phyloP scores from a whole-genome alignment of 2,113 vertebrate species.

The Emydocephalus ijimae region DNA sequence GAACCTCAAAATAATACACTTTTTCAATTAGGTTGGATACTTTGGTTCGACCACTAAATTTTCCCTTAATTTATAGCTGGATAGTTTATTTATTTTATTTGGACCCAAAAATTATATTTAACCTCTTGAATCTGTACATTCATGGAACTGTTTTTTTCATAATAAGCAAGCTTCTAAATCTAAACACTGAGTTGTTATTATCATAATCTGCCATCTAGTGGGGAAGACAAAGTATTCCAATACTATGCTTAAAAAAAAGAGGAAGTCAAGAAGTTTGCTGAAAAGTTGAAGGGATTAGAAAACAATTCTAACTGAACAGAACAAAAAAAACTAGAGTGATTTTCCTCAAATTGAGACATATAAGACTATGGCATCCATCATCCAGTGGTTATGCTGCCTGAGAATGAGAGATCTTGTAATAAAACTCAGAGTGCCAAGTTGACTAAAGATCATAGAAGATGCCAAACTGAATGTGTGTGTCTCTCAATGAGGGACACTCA shows the following conservation, averaged over 20 bases:
- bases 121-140: background rate
- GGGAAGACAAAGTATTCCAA: constrained; percentile 21
- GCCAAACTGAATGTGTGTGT: background rate
- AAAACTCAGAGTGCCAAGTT: background rate
- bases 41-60: background rate
- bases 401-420: background rate
- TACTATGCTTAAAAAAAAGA: background rate
- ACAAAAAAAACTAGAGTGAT: background rate
- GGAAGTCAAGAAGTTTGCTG: background rate
- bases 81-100: constrained; percentile 1
- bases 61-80: background rate
- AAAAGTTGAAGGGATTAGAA: background rate
- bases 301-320: background rate
- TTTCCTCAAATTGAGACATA: background rate
- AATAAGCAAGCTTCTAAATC: background rate
- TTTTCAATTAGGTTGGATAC: background rate
- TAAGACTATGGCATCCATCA: background rate
- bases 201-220: constrained; percentile 55
- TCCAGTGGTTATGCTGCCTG: background rate
- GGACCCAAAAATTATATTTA: background rate
- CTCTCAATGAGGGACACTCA: background rate
- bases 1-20: background rate
- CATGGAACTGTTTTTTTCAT: background rate
- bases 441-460: background rate
- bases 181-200: constrained; percentile 14